These are phyloP conservation scores for Enteromius trimaculatus DNA, from an alignment of 2,797 vertebrate genomes.

Conservation along the genomic window DNA sequence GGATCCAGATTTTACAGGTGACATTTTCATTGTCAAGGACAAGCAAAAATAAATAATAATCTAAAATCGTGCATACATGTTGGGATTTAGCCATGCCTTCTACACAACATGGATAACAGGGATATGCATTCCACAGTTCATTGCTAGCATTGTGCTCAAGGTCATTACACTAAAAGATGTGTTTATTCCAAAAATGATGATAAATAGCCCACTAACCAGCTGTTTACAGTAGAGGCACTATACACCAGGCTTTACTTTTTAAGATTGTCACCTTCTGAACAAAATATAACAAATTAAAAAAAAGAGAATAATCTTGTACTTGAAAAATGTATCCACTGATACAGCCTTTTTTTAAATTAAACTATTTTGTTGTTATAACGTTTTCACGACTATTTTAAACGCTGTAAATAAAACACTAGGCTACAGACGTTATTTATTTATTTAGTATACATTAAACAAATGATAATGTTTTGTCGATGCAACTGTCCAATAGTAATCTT, in stretches of 20 bases:
- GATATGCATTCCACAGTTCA: background rate
- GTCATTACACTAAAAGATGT: constrained; percentile 1
- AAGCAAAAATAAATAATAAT: background rate
- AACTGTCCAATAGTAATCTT: background rate
- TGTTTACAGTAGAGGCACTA: background rate
- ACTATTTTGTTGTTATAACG: background rate
- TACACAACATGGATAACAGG: background rate
- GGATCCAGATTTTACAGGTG: background rate
- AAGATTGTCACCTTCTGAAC: background rate
- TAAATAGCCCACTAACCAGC: background rate
- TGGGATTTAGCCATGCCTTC: background rate
- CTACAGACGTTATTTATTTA: background rate
- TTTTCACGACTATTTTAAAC: background rate
- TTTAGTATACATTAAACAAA: background rate
- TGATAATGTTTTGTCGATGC: background rate
- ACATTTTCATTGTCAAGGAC: constrained; percentile 6
- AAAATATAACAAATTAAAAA: background rate
- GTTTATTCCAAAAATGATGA: background rate
- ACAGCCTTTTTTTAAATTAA: background rate
- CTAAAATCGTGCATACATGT: background rate
- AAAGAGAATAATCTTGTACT: background rate
- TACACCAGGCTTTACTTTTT: background rate
- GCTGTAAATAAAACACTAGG: background rate
- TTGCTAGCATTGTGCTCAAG: constrained; percentile 4
- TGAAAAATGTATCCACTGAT: background rate